Base-by-base conservation (phyloP, 2,797 vertebrate species). In the Furcifer pardalis region DNA sequence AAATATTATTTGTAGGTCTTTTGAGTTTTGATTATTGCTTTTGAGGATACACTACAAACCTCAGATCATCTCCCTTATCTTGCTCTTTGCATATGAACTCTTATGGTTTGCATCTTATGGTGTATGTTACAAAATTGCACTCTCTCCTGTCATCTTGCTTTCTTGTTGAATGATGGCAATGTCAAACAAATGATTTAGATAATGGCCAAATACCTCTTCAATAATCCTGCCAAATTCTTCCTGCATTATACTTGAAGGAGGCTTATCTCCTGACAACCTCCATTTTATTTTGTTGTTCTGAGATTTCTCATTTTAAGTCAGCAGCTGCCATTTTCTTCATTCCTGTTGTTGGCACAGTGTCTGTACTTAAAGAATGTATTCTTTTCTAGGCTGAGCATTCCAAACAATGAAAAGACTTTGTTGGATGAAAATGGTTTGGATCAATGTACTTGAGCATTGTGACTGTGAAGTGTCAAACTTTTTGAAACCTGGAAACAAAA, bases 381-480 rank as follows among this genome's bases (percentile, higher is more conserved):
- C 69, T 86, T 87, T 52, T 93, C 86, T 89, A 85, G 86, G 89
- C 86, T 94, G 94, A 92, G 25, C 83, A 73, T 80, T 91, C 87
- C 88, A 90, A 92, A 90, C 91, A 93, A 91, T 59, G 79, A 91
- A 86, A 91, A 89, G 42, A 87, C 87, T 88, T 89, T 94, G 93
- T 93, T 93, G 93, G 92, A 94, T 95, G 87, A 85, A 69, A 90
- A 89, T 91, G 90, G 84, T 94, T 92, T 91, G 89, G 94, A 95
- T 94, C 90, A 90, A 82, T 95, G 91, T 94, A 92, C 86, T 92
- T 94, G 91, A 91, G 92, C 92, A 95, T 96, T 96, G 97, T 98
- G 96, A 97, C 97, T 97, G 97, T 97, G 96, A 96, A 95, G 95
- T 95, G 94, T 94, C 94, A 93, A 95, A 87, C 94, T 97, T 97